phyloP scores from a whole-genome alignment of 2,797 vertebrate genomes.

The Aldrovandia affinis region DNA sequence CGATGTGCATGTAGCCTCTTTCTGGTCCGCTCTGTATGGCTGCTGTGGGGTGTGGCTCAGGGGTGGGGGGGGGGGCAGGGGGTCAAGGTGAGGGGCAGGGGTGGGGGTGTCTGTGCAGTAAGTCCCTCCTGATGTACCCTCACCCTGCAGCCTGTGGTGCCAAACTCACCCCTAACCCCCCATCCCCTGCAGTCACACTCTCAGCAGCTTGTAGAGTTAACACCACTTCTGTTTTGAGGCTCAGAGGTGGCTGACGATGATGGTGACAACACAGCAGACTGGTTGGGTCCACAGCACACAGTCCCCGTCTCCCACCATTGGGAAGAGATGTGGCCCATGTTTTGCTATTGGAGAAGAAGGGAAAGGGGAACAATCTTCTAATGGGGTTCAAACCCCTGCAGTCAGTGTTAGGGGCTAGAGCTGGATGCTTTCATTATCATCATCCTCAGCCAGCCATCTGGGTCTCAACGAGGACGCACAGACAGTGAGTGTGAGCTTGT shows the following conservation, averaged over 20 bases:
- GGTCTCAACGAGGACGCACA: slow-evolving; percentile 74
- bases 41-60: slow-evolving; percentile 67
- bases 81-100: not conserved
- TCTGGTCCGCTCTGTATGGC: slow-evolving; percentile 71
- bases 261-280: slow-evolving; percentile 45
- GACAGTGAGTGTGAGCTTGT: slow-evolving; percentile 80
- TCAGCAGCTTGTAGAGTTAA: slow-evolving; percentile 72
- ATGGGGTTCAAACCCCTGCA: not conserved
- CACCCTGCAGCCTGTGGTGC: not conserved
- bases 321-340: not conserved
- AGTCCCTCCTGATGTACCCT: not conserved
- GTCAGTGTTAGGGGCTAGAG: not conserved
- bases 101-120: not conserved
- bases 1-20: slow-evolving; percentile 81
- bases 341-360: slow-evolving; percentile 6
- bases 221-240: slow-evolving; percentile 81
- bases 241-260: slow-evolving; percentile 49
- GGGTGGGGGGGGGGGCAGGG: slow-evolving; percentile 41
- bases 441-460: slow-evolving; percentile 54
- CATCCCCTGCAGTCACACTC: slow-evolving; percentile 64
- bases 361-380: not conserved
- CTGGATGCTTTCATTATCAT: slow-evolving; percentile 21
- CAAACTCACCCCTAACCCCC: slow-evolving; percentile 15
- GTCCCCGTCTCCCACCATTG: not conserved
- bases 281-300: slow-evolving; percentile 46